Percentiles rank a stretch among this genome's conserved stretches.
These are phyloP conservation scores for Parotia lawesii DNA, from an alignment of 2,113 vertebrate genomes.

Conservation along the genomic window DNA sequence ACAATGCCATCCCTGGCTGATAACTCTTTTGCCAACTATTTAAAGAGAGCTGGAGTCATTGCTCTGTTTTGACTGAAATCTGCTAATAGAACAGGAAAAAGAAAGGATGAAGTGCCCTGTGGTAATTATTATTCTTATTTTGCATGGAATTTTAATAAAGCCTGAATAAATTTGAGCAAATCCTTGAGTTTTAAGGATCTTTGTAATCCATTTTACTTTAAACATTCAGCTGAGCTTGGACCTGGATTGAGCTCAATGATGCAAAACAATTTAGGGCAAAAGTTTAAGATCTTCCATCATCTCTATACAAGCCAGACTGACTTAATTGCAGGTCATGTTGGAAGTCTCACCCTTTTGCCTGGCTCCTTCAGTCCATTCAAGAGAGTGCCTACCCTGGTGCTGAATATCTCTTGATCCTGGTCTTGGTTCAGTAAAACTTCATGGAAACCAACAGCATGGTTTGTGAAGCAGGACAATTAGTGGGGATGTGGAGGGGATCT, in stretches of 20 bases:
- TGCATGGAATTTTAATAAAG: background rate
- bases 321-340: background rate
- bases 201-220: background rate
- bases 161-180: background rate
- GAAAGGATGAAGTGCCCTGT: background rate
- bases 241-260: background rate
- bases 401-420: background rate
- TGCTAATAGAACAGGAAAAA: background rate
- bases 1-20: constrained; percentile 18
- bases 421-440: background rate
- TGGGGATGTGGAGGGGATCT: background rate
- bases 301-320: background rate
- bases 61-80: constrained; percentile 23
- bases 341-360: background rate
- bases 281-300: background rate
- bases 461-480: background rate
- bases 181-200: background rate
- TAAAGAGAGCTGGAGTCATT: background rate
- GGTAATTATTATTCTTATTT: background rate
- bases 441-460: accelerated
- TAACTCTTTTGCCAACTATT: constrained; percentile 36
- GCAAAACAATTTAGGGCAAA: background rate
- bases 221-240: background rate
- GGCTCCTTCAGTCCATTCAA: accelerated
- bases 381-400: background rate